Conservation (phyloP, 2,888 invertebrate species). For the Rhimphoctona megacephalus region DNA sequence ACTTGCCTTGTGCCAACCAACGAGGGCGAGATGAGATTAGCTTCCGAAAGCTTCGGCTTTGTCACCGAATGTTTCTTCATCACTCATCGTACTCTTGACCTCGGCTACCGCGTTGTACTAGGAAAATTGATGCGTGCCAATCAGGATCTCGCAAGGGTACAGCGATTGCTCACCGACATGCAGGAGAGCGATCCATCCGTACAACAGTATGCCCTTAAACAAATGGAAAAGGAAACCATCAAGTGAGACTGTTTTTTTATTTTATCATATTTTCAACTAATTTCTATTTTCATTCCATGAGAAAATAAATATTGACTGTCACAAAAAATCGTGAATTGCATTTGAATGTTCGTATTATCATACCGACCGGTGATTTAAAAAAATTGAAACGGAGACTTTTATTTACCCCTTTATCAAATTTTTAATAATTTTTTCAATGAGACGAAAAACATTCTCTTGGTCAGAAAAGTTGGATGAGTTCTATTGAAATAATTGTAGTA, state of each 20-base stretch:
- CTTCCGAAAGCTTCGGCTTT: constrained; percentile 90
- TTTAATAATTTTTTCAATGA: no score
- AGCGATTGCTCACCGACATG: constrained; percentile 90
- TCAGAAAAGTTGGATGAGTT: no score
- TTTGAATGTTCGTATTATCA: no score
- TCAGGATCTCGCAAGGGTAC: constrained; percentile 89
- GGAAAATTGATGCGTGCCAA: constrained; percentile 85
- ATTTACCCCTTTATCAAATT: no score
- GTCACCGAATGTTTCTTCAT: constrained; percentile 96
- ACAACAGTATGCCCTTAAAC: constrained; percentile 87
- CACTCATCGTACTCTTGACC: constrained; percentile 94
- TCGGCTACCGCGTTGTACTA: constrained; percentile 86
- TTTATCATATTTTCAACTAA: not conserved
- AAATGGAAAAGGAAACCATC: constrained; percentile 88
- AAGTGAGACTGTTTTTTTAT: constrained; percentile 85
- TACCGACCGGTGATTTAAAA: no score
- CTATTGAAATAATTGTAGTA: no score
- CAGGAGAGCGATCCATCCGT: constrained; percentile 86
- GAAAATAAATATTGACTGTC: not conserved
- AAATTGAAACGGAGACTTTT: no score
- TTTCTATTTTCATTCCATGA: not conserved
- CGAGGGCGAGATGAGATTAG: constrained; percentile 86
- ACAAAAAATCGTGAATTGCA: no score
- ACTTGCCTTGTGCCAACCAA: constrained; percentile 92
- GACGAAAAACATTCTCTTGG: no score